Base-by-base conservation (phyloP, 1,140 invertebrate species). In the Parapsyche elsis region DNA sequence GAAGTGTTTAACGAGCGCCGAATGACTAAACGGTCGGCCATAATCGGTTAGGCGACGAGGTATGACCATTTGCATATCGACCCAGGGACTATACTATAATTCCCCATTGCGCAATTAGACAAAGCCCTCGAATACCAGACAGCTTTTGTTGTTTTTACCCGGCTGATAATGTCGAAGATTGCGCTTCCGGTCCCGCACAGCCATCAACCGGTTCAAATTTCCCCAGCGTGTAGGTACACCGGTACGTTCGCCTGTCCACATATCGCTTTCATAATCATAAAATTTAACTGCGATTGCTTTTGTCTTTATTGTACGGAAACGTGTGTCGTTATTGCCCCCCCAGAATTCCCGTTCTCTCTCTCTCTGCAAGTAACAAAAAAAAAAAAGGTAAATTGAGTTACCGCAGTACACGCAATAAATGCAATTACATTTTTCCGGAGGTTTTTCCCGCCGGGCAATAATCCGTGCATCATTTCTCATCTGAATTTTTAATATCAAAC, bases 221-320 rank as follows among this genome's bases (percentile, higher is more conserved):
- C 64, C 64, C 64, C 21, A 67, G 64, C 24, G 64, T 67, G 64
- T 26, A 67, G 7, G 24, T 26, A 23, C 64, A n/a, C 23, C 4
- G 21, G 2, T 26, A 2, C 1, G 16, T 53, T 14, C 49, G 49
- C 12, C 64, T 67, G 64, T 67, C 64, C 64, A 26, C 64, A 67
- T 67, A 67, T 67, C 64, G 64, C 64, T 67, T 73, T 73, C 71
- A 73, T 46, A 49, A 73, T 73, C 71, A 49, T 73, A 73, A 73
- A 73, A 73, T 73, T 73, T 73, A 73, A 73, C 71, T 73, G 38
- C 71, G 71, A 73, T 73, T 73, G 71, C 71, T 73, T 73, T 73
- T 73, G 71, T 73, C 71, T 73, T 73, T 73, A 73, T 73, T 73
- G 71, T 73, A 73, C 38, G 38, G 71, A 49, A 73, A 73, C 71